These are phyloP conservation scores for Dendrolimus pini DNA, from an alignment of 2,888 invertebrate species.

Conservation along the genomic window DNA sequence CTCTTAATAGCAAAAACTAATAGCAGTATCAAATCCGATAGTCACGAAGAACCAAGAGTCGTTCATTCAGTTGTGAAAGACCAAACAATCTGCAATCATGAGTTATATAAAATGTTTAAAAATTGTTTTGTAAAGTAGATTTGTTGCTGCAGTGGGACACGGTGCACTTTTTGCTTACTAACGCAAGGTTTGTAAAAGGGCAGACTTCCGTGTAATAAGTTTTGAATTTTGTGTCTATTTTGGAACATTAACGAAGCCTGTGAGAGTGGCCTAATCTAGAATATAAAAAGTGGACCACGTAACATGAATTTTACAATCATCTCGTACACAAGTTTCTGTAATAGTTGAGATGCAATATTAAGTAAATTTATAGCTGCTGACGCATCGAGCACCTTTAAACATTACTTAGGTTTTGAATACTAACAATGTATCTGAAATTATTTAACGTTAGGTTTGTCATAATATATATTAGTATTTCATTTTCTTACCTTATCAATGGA, in stretches of 20 bases:
- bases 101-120: conserved; percentile 66
- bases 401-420: too few relatives aligned
- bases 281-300: neutral
- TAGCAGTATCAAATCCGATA: neutral
- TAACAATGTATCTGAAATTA: too few relatives aligned
- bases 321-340: too few relatives aligned
- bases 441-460: too few relatives aligned
- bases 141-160: conserved; percentile 31
- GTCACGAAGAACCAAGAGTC: conserved; percentile 22
- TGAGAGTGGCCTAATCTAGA: neutral
- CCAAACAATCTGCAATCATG: conserved; percentile 37
- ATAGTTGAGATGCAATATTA: too few relatives aligned
- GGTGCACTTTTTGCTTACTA: conserved; percentile 30
- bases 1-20: neutral
- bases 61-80: conserved; percentile 48
- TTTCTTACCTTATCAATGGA: too few relatives aligned
- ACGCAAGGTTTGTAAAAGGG: conserved; percentile 26
- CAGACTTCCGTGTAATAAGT: conserved; percentile 11
- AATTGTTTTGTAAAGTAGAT: conserved; percentile 36
- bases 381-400: too few relatives aligned
- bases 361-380: too few relatives aligned
- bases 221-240: neutral
- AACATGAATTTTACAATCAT: too few relatives aligned
- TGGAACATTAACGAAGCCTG: neutral
- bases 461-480: too few relatives aligned